Evolutionary conservation across 2,113 vertebrate species (phyloP).

Genomic region (Climacteris rufus): DNA sequence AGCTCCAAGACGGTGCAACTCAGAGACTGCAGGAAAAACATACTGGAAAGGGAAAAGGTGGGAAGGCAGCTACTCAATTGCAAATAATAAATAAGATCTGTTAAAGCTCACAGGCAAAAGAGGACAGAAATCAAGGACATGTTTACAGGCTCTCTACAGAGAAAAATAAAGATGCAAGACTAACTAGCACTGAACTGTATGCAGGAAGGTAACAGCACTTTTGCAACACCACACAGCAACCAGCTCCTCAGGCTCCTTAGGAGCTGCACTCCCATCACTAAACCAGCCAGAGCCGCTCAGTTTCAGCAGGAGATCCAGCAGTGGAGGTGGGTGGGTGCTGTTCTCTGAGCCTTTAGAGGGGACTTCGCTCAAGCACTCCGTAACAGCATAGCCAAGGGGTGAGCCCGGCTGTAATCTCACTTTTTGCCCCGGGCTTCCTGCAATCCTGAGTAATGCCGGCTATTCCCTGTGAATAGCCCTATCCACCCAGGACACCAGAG

Average conservation of each 20-base stretch:
- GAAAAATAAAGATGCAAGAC: neutral
- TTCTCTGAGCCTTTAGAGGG: neutral
- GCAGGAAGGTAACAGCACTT: neutral
- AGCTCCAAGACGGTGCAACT: neutral
- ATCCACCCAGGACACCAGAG: neutral
- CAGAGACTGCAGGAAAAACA: neutral
- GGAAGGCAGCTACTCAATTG: neutral
- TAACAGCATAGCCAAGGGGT: neutral
- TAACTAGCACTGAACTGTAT: neutral
- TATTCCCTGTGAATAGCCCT: neutral
- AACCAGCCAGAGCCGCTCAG: neutral
- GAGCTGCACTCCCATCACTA: neutral
- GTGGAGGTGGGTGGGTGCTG: too few relatives aligned
- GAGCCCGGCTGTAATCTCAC: neutral
- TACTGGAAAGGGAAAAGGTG: neutral
- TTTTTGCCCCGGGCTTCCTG: neutral
- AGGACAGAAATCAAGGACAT: neutral
- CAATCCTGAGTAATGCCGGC: neutral
- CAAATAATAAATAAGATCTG: neutral
- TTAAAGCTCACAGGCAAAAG: neutral
- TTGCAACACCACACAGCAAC: neutral
- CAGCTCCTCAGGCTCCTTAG: neutral
- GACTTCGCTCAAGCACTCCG: rapidly evolving
- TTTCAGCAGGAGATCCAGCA: neutral
- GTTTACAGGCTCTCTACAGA: neutral